Evolutionary conservation across 2,888 invertebrate species (phyloP).

Genomic region (Clostera curtula): DNA sequence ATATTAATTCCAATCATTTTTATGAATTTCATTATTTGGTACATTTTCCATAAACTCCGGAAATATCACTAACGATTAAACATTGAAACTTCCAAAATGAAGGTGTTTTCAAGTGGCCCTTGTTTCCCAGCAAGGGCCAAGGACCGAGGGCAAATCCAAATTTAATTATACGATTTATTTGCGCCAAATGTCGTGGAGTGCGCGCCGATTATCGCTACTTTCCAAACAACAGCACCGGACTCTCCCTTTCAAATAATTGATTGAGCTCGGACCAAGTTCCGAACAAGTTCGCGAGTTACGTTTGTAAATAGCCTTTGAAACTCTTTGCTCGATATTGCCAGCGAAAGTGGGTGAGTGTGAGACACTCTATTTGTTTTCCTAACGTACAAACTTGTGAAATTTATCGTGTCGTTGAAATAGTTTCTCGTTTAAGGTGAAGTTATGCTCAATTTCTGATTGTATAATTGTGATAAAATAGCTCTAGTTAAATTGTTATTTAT

Average conservation of each 20-base stretch:
- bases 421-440: constrained; percentile 3
- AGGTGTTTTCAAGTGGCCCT: constrained; percentile 63
- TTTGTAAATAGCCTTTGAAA: constrained; percentile 5
- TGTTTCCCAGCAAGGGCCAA: constrained; percentile 52
- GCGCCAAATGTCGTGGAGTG: constrained; percentile 16
- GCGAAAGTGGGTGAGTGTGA: constrained; percentile 15
- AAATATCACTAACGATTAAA: no score
- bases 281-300: constrained; percentile 15
- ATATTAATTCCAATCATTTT: no score
- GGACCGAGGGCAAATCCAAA: constrained; percentile 41
- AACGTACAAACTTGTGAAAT: no score
- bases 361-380: constrained; percentile 7
- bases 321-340: background rate
- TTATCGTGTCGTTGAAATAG: no score
- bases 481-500: no score
- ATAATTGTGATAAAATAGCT: no score
- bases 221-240: constrained; percentile 21
- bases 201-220: constrained; percentile 15
- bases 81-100: constrained; percentile 57
- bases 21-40: no score
- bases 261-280: constrained; percentile 16
- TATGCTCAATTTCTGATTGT: no score
- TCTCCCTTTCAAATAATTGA: constrained; percentile 29
- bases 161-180: constrained; percentile 38
- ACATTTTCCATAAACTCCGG: no score